Percentiles rank a stretch among this genome's conserved stretches.
phyloP scores from a whole-genome alignment of 2,888 invertebrate species.

The Cylloceria caligata region DNA sequence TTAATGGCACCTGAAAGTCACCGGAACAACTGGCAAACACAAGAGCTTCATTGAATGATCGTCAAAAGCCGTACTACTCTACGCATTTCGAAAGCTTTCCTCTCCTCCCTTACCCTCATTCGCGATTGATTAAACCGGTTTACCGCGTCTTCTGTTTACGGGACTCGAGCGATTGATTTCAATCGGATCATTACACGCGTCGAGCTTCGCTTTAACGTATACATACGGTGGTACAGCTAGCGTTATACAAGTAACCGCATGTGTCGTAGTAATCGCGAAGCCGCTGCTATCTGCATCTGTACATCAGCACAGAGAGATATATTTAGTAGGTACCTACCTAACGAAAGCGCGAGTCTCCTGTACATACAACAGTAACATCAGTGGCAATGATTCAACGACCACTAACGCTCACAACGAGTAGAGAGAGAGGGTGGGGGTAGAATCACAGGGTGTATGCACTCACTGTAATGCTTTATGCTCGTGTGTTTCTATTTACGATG shows the following conservation, averaged over 20 bases:
- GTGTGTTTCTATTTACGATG: slow-evolving; percentile 54
- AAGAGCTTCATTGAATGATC: neutral
- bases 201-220: slow-evolving; percentile 50
- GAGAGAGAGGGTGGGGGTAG: neutral
- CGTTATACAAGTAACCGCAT: neutral
- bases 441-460: neutral
- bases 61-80: slow-evolving; percentile 1
- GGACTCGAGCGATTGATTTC: slow-evolving; percentile 66
- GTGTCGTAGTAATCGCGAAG: slow-evolving; percentile 4
- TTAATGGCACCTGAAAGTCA: neutral
- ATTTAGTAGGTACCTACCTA: slow-evolving; percentile 60
- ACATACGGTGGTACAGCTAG: slow-evolving; percentile 6
- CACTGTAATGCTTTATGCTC: slow-evolving; percentile 45
- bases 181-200: slow-evolving; percentile 67
- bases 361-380: slow-evolving; percentile 45
- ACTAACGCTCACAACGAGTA: neutral
- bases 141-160: slow-evolving; percentile 68
- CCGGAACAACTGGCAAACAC: neutral
- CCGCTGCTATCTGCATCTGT: slow-evolving; percentile 42
- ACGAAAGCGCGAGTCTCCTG: slow-evolving; percentile 55
- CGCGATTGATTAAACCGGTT: slow-evolving; percentile 66
- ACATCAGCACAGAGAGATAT: slow-evolving; percentile 15
- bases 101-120: neutral
- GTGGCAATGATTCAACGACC: slow-evolving; percentile 52
- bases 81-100: neutral